A percentile compares a stretch with the other conserved stretches of the same genome.
phyloP scores from a whole-genome alignment of 2,888 invertebrate genomes.

The Horisme vitalbata region DNA sequence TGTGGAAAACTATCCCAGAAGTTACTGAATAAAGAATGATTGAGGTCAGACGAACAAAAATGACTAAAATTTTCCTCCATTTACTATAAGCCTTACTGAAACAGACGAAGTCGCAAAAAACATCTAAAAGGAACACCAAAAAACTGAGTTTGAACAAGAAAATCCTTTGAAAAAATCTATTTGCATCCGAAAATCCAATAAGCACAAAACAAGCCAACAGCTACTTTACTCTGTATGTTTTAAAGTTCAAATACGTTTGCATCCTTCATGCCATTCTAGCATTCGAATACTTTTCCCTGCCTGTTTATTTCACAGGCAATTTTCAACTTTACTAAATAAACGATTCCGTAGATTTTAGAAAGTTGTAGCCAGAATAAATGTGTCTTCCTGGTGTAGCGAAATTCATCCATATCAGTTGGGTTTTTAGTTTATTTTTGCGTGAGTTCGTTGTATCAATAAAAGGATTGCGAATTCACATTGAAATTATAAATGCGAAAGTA shows the following conservation, averaged over 20 bases:
- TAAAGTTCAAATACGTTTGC: slow-evolving; percentile 11
- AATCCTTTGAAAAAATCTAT: slow-evolving; percentile 12
- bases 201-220: slow-evolving; percentile 3
- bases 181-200: slow-evolving; percentile 14
- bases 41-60: no score
- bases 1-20: no score
- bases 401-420: not conserved
- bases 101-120: not conserved
- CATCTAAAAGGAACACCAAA: slow-evolving; percentile 4
- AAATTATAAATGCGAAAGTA: no score
- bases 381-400: not conserved
- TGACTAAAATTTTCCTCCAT: not conserved
- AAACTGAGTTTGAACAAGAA: slow-evolving; percentile 2
- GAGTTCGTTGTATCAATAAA: not conserved
- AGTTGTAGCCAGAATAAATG: not conserved
- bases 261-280: slow-evolving; percentile 4
- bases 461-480: not conserved
- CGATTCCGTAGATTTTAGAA: not conserved
- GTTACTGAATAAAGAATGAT: no score
- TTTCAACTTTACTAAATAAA: slow-evolving; percentile 3
- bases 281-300: slow-evolving; percentile 4
- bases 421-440: slow-evolving; percentile 2
- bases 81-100: not conserved
- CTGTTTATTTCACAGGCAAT: slow-evolving; percentile 4
- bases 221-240: slow-evolving; percentile 1